Evolutionary conservation across 2,797 vertebrate species (phyloP).

Genomic region (Pteropus rufus): DNA sequence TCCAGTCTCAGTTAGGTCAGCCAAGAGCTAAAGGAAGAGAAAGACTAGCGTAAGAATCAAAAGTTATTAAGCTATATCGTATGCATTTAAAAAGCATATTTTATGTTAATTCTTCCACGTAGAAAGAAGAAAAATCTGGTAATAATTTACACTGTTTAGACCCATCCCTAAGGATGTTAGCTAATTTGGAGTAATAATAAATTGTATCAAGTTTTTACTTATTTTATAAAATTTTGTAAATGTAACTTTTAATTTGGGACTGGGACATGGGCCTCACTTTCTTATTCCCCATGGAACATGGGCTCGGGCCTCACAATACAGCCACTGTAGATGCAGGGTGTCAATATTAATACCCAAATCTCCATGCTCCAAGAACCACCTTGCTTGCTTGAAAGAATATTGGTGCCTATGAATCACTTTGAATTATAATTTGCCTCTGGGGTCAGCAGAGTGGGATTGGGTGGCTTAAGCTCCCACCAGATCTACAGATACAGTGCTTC

Average conservation of each 20-base stretch:
- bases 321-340: not conserved
- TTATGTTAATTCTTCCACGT: conserved; percentile 76
- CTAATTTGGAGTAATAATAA: conserved; percentile 54
- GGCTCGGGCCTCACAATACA: not conserved
- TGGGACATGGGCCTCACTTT: not conserved
- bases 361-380: not conserved
- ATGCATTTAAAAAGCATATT: conserved; percentile 56
- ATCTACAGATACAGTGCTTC: not conserved
- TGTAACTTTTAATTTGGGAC: conserved; percentile 50
- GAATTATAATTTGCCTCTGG: not conserved
- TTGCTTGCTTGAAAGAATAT: not conserved
- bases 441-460: accelerated
- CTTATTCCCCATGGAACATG: not conserved
- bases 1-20: conserved; percentile 63
- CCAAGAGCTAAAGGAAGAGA: conserved; percentile 70
- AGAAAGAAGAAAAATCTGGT: conserved; percentile 75
- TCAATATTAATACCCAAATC: not conserved
- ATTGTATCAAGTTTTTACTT: conserved; percentile 45
- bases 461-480: not conserved
- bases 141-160: conserved; percentile 68
- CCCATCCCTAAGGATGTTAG: not conserved
- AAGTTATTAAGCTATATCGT: conserved; percentile 67
- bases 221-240: conserved; percentile 56
- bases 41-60: conserved; percentile 36
- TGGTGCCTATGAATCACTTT: not conserved